These are phyloP conservation scores for Cheilosia pagana DNA, from an alignment of 2,888 invertebrate species.

Conservation along the genomic window DNA sequence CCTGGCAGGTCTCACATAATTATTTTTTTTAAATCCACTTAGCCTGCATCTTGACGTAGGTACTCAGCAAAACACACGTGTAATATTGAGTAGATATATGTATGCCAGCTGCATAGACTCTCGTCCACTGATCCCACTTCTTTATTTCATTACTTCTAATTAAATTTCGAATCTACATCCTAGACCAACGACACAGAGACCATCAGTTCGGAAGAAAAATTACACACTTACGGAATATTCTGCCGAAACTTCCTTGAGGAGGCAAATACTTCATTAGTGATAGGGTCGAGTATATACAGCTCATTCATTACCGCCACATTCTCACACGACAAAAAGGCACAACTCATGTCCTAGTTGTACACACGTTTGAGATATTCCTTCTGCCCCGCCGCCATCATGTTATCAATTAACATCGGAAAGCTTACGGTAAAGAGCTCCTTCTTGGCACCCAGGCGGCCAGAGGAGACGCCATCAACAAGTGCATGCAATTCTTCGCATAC, in stretches of 20 bases:
- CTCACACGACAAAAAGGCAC: conserved; percentile 11
- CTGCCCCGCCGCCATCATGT: conserved; percentile 2
- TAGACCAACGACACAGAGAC: neutral
- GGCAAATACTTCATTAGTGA: conserved; percentile 6
- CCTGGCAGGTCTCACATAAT: too few relatives aligned
- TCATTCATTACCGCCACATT: conserved; percentile 28
- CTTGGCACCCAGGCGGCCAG: neutral
- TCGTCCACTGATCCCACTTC: too few relatives aligned
- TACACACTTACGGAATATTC: neutral
- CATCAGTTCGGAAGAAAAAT: neutral
- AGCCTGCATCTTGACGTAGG: too few relatives aligned
- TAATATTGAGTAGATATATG: too few relatives aligned
- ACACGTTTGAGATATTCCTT: neutral
- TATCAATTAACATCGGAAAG: conserved; percentile 61
- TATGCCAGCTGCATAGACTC: too few relatives aligned
- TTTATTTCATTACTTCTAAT: too few relatives aligned
- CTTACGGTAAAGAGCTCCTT: conserved; percentile 25
- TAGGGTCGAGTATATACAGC: neutral
- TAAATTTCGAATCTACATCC: neutral
- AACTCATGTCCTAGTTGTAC: neutral
- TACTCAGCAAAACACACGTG: too few relatives aligned
- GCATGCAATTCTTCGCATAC: conserved; percentile 38
- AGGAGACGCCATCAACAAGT: conserved; percentile 52
- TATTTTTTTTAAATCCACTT: too few relatives aligned
- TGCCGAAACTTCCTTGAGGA: conserved; percentile 3